Evolutionary conservation across 2,888 invertebrate species (phyloP), one percentile per base, ranked within the genome.

Genomic region (Tenodera sinensis): DNA sequence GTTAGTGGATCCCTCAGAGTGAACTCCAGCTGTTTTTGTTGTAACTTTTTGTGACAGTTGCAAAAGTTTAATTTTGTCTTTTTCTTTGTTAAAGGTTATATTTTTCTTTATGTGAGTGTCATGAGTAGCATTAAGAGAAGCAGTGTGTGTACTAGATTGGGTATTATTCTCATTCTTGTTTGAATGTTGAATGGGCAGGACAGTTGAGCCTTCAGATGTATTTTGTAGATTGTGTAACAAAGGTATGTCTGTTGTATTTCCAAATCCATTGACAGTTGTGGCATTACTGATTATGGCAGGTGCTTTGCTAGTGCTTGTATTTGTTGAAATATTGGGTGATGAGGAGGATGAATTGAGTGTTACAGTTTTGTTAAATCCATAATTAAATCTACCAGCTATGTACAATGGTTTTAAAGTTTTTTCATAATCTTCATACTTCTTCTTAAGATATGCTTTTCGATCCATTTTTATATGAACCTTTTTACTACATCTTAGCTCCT

Each of bases 401-500:
- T 34, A 83, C 85, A 12, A 15, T 28, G 83, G 85, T 84, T 89
- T 89, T 28, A 89, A 83, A 54, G 87, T 90, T 30, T 89, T 88
- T 71, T 90, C 89, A 28, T 89, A 90, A 27, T 89, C 89, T n/a
- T 89, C 90, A 84, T 89, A 88, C 81, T 90, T 90, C 83, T 87
- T 87, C 83, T 87, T 86, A 83, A 88, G 34, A 42, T 90, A 85
- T 9, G 28, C 85, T 34, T 89, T 85, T 71, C 89, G 85, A 47
- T 89, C 88, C 28, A 82, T 34, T 34, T 90, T 89, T 27, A 88
- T 54, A 15, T 85, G 84, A 25, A 83, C 83, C 14, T 85, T 84
- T 54, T 88, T 90, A 27, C 90, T 90, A 81, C 92, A 91, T n/a
- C 90, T 90, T 34, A 92, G 89, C 83, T 95, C 94, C 92, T 95